Conservation (phyloP, 2,113 vertebrate genomes). For the Xenotilapia flavipinnis region DNA sequence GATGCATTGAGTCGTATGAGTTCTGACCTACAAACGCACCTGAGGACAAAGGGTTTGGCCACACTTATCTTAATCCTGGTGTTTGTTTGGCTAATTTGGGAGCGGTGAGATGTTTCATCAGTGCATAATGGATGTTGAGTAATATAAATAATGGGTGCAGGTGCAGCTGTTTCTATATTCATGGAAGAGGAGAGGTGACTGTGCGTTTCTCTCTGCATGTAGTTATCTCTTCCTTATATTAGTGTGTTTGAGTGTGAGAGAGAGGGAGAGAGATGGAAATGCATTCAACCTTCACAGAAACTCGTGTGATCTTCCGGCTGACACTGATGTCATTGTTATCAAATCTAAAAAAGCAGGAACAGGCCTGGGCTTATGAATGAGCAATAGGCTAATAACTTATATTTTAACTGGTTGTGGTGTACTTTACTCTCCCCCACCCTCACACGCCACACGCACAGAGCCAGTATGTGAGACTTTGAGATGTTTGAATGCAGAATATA, state of each 20-base stretch:
- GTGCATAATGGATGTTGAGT: neutral
- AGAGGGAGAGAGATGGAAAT: neutral
- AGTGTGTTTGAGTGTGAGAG: neutral
- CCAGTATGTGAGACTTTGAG: neutral
- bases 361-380: neutral
- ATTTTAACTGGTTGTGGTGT: neutral
- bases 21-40: neutral
- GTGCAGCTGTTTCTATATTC: neutral
- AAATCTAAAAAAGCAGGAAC: neutral
- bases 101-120: fast-evolving
- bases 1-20: neutral
- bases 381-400: neutral
- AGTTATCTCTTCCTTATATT: neutral
- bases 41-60: neutral
- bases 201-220: neutral
- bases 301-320: neutral
- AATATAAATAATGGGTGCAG: neutral
- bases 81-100: neutral
- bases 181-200: neutral
- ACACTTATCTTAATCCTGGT: neutral
- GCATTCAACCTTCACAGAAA: neutral
- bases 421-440: neutral
- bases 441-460: neutral
- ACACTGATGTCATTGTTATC: neutral
- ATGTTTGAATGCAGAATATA: neutral